Conservation (phyloP, 2,797 vertebrate species). For the Leptodactylus fallax region DNA sequence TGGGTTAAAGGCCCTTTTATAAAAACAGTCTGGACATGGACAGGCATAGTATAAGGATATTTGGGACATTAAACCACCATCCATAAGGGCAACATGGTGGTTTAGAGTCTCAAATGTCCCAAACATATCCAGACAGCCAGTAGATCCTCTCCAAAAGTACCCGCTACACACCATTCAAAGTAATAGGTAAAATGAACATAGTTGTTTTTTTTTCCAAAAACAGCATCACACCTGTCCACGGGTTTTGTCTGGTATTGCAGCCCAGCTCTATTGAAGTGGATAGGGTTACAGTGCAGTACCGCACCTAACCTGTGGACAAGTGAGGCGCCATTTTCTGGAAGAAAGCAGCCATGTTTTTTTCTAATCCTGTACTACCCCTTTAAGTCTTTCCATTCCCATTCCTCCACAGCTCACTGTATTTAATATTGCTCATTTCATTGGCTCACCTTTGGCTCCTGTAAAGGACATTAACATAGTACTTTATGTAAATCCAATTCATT, state of each 20-base stretch:
- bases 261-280: not conserved
- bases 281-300: not conserved
- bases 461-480: slow-evolving; percentile 18
- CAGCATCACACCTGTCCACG: not conserved
- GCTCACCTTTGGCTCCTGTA: slow-evolving; percentile 20
- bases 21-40: too few relatives aligned
- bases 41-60: too few relatives aligned
- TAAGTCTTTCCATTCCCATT: not conserved
- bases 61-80: too few relatives aligned
- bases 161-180: too few relatives aligned
- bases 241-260: not conserved
- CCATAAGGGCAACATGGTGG: too few relatives aligned
- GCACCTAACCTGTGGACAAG: not conserved
- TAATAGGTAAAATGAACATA: too few relatives aligned
- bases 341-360: not conserved
- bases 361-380: not conserved
- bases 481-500: slow-evolving; percentile 29
- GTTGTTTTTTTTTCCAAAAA: not conserved
- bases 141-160: too few relatives aligned
- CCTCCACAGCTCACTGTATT: not conserved
- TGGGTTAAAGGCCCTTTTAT: too few relatives aligned
- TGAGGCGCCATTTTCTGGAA: not conserved
- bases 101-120: too few relatives aligned
- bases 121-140: too few relatives aligned
- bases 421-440: slow-evolving; percentile 31